Evolutionary conservation across 2,797 vertebrate species (phyloP).

Genomic region (Argya squamiceps): DNA sequence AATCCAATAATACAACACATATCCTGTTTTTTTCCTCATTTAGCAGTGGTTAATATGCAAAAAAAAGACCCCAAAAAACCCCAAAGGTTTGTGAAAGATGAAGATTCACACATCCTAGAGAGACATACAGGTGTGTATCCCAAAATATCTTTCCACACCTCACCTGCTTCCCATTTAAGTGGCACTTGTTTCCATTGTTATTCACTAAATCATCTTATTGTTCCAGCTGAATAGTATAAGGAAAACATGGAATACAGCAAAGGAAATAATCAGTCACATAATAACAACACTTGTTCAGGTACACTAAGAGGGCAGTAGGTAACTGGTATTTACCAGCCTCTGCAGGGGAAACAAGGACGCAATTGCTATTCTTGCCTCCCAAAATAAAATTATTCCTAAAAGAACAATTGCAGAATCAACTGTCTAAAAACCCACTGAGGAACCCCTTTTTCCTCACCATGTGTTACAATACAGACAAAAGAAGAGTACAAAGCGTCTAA

Average conservation of each 20-base stretch:
- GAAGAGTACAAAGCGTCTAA: background rate
- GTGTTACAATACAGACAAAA: background rate
- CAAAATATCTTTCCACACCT: background rate
- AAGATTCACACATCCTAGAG: background rate
- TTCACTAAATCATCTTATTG: background rate
- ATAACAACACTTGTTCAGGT: background rate
- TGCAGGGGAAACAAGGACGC: background rate
- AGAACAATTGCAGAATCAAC: background rate
- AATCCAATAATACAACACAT: background rate
- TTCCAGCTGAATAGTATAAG: background rate
- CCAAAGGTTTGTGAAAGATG: background rate
- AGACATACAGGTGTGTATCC: background rate
- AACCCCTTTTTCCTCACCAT: background rate
- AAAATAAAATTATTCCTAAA: constrained; percentile 5
- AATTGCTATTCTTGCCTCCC: background rate
- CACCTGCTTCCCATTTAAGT: background rate
- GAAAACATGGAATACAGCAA: background rate
- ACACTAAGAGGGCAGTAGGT: background rate
- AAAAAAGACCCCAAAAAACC: fast-evolving
- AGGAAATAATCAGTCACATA: background rate
- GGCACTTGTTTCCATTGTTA: background rate
- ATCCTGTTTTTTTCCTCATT: background rate
- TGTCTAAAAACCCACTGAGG: background rate
- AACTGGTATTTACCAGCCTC: background rate
- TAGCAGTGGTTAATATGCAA: background rate